Percentiles rank a stretch among this genome's conserved stretches.
Conservation (phyloP, 1,140 invertebrate species). For the Ruditapes philippinarum region DNA sequence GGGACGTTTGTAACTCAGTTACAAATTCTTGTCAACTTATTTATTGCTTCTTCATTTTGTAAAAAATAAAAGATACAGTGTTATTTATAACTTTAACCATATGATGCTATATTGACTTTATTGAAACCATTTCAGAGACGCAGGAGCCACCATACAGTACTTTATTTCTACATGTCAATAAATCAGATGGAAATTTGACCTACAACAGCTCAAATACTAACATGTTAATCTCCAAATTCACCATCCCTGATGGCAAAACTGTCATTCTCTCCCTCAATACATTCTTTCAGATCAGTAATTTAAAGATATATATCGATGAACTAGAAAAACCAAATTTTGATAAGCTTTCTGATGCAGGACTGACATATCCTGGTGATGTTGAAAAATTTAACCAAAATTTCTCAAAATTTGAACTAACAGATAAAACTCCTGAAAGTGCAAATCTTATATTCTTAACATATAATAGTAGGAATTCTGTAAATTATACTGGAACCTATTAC, state of each 20-base stretch:
- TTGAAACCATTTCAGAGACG: conserved; percentile 33
- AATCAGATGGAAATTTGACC: background rate
- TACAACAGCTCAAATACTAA: conserved; percentile 4
- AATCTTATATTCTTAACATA: conserved; percentile 23
- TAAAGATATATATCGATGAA: conserved; percentile 13
- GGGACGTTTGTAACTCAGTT: too few relatives aligned
- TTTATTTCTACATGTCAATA: conserved; percentile 17
- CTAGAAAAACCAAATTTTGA: background rate
- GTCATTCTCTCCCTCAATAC: background rate
- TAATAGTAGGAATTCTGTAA: background rate
- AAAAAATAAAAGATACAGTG: too few relatives aligned
- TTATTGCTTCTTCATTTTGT: too few relatives aligned
- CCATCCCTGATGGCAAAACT: conserved; percentile 1
- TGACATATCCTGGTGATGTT: conserved; percentile 22
- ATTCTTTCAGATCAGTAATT: background rate
- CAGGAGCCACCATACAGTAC: background rate
- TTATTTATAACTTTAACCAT: too few relatives aligned
- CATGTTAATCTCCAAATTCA: conserved; percentile 35
- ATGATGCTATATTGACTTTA: background rate
- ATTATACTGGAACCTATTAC: conserved; percentile 20
- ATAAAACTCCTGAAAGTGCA: background rate
- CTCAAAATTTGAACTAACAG: conserved; percentile 25
- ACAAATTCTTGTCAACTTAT: too few relatives aligned
- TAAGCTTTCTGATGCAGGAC: background rate
- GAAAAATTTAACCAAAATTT: background rate